Evolutionary conservation across 2,888 invertebrate species (phyloP), one percentile per base, ranked within the genome.

Genomic region (Chironomus tentans): DNA sequence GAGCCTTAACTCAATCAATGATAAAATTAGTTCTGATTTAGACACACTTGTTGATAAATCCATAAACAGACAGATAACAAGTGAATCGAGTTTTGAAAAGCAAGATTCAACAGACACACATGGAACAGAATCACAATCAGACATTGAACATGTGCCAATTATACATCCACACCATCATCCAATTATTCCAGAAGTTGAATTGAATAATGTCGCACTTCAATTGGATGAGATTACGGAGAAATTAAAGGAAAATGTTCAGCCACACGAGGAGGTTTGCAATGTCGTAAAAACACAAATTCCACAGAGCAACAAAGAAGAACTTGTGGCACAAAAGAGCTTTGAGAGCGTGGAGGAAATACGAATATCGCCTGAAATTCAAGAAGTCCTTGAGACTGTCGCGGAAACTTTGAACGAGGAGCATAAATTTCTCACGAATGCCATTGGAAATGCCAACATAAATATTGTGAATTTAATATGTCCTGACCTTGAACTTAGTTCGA

Each of bases 321-420:
- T 74, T 13, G 48, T 74, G 22, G 22, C 74, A 24, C 74, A 74
- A 68, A 74, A 47, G 24, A 74, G 74, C 47, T 22, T 74, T 24
- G 74, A 74, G 6, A 74, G 74, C n/a, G 24, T 28, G 13, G 74
- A 74, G 47, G 74, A 74, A 68, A 65, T 74, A 21, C 18, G 68
- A n/a, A 74, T 74, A 13, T 74, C 74, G 13, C 74, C 74, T 4
- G 74, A 74, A 47, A 74, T 74, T 74, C 74, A 74, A 68, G 74
- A 74, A 74, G 74, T 74, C 24, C 48, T 74, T 21, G 74, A 74
- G n/a, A 74, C 74, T 22, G 74, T 74, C n/a, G 74, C 74, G 12
- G 74, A 74, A 24, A 74, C 74, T 10, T 24, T 65, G 13, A 21
- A 65, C 68, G 74, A 74, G 28, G 74, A 74, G 28, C 65, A 48